Evolutionary conservation across 2,888 invertebrate genomes (phyloP), one percentile per base, ranked within the genome.

Genomic region (Protonemura montana): DNA sequence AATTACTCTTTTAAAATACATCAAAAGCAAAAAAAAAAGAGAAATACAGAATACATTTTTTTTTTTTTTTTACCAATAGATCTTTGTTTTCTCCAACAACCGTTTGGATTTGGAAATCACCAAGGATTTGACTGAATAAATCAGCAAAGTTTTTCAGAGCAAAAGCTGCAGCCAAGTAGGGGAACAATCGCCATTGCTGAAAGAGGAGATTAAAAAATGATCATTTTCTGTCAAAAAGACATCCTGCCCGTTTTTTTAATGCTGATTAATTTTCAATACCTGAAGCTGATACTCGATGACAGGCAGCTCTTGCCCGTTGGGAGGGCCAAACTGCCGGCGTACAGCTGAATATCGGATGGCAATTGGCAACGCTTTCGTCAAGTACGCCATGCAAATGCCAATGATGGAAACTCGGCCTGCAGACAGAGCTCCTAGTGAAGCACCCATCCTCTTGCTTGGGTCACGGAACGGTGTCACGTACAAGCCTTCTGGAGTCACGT

Each of bases 391-490:
- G 76, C 92, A 91, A 89, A 93, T 93, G 88, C 91, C 91, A 89
- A 94, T 95, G 87, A 97, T 96, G 7, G 95, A 95, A 84, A 97
- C 94, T 85, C 96, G 93, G 88, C 97, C 98, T 85, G 96, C 95
- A 0, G 98, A 98, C 88, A 98, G 92, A 88, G 96, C 96, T 89
- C 98, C 98, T 80, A 98, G 92, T 0, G 97, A 96, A 0, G 96
- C 96, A 0, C 96, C 98, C 88, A 98, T 93, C 89, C 97, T 95
- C 90, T 95, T 95, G 76, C 95, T 96, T 0, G 97, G 97, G 90
- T 98, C 97, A 82, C 97, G 96, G 91, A 96, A 97, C n/a, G 97
- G 96, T 89, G 97, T 96, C 89, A 97, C 95, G 90, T 98, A 99
- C 88, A 94, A 93, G 0, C 98, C 98, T 21, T 97, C 96, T 5